Evolutionary conservation across 2,797 vertebrate species (phyloP), one percentile per base, ranked within the genome.

Genomic region (Periparus ater): DNA sequence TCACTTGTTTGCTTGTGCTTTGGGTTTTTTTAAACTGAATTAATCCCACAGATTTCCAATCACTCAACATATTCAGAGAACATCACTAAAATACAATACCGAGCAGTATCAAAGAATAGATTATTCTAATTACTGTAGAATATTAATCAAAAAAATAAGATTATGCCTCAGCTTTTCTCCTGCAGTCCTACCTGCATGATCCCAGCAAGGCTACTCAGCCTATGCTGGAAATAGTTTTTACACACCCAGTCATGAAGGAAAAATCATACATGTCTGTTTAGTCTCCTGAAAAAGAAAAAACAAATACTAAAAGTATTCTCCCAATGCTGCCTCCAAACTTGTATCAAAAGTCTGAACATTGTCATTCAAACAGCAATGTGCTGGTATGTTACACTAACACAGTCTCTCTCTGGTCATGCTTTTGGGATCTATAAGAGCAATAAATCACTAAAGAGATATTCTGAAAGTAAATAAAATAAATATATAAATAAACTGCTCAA

Each of bases 371-470:
- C 1, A 55, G 58, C 74, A 95, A 65, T 58, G 36, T 4, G 2
- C 81, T 76, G 53, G 51, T 61, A 81, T 50, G 48, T 91, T 91
- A 78, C 54, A 66, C 34, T 85, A 92, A 91, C 42, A 84, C 26
- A 81, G 67, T 61, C 88, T 94, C 75, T 79, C 47, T 54, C 86
- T 42, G 80, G 53, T 81, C 85, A 85, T 73, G 75, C 53, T 91
- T 87, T 97, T 92, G 95, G 27, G 66, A 93, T 73, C 77, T 86
- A 27, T 34, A 95, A 91, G 58, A 80, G 89, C 54, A 83, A 67
- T 94, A 92, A 95, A 95, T 87, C 79, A 91, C 81, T 70, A n/a
- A 23, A 85, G 63, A 79, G 36, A 88, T 86, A 91, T 34, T 89
- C 48, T 88, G 17, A 13, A 93, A 67, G 77, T 86, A 88, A 70